These are phyloP conservation scores for Homarus americanus DNA, from an alignment of 1,140 invertebrate genomes.

Conservation along the genomic window DNA sequence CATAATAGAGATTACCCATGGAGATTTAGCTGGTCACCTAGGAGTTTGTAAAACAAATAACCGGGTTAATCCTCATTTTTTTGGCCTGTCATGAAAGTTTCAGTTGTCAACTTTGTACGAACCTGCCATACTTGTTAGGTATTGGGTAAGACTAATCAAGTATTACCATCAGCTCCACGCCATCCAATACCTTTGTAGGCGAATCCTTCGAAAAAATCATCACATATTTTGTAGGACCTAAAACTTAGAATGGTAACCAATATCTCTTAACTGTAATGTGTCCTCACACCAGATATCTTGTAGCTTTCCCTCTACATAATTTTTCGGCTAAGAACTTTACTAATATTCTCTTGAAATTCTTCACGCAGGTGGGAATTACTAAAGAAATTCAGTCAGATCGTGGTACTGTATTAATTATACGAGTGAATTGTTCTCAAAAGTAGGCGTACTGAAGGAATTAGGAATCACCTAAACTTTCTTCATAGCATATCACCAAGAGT, in stretches of 20 bases:
- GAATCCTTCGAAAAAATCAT: conserved; percentile 35
- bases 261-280: conserved; percentile 33
- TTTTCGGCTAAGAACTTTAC: conserved; percentile 15
- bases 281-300: not conserved
- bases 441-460: not conserved
- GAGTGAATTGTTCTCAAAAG: conserved; percentile 5
- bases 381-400: conserved; percentile 30
- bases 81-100: conserved; percentile 2
- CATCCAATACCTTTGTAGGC: conserved; percentile 1
- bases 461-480: not conserved
- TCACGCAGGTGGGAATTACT: too few species aligned
- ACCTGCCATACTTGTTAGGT: conserved; percentile 33
- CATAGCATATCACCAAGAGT: conserved; percentile 10
- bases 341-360: not conserved
- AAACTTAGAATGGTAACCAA: conserved; percentile 30
- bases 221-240: conserved; percentile 23
- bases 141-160: conserved; percentile 23
- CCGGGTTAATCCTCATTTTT: not conserved
- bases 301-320: not conserved
- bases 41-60: conserved; percentile 20
- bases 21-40: conserved; percentile 15
- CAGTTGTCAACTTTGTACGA: not conserved
- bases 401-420: conserved; percentile 40
- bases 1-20: conserved; percentile 3
- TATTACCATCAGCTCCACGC: conserved; percentile 18